Percentiles rank a stretch among this genome's conserved stretches.
These are phyloP conservation scores for Takifugu ocellatus DNA, from an alignment of 2,797 vertebrate genomes.

Conservation along the genomic window DNA sequence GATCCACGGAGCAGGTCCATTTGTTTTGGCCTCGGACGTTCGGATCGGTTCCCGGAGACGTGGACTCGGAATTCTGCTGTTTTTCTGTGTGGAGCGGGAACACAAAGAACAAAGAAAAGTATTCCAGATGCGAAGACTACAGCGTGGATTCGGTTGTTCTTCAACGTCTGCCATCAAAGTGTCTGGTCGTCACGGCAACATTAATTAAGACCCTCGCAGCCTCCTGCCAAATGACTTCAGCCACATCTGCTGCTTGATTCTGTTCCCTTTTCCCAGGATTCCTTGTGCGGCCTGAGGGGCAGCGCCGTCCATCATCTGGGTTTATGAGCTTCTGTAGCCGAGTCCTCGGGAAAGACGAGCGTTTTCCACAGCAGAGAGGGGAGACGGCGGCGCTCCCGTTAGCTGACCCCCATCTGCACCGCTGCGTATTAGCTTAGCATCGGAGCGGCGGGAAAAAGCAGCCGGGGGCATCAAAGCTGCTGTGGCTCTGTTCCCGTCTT, in stretches of 20 bases:
- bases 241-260: too few relatives aligned
- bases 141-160: too few relatives aligned
- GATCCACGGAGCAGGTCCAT: conserved; percentile 33
- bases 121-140: too few relatives aligned
- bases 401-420: conserved; percentile 44
- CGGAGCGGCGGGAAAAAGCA: not conserved
- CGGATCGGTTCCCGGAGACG: conserved; percentile 19
- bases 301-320: conserved; percentile 28
- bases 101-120: too few relatives aligned
- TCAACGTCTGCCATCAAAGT: too few relatives aligned
- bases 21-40: conserved; percentile 53
- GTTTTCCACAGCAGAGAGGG: conserved; percentile 39
- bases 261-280: conserved; percentile 10
- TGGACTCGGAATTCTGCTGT: conserved; percentile 5
- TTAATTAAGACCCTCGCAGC: too few relatives aligned
- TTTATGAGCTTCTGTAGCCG: conserved; percentile 3
- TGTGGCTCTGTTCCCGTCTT: too few relatives aligned
- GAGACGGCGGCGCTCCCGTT: conserved; percentile 58
- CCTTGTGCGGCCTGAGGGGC: conserved; percentile 14
- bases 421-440: conserved; percentile 64
- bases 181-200: too few relatives aligned
- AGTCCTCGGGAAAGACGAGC: conserved; percentile 30
- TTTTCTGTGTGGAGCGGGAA: too few relatives aligned
- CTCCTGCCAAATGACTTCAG: too few relatives aligned
- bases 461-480: conserved; percentile 21